These are phyloP conservation scores for Dendrocincla tyrannina DNA, from an alignment of 2,797 vertebrate genomes.

Conservation along the genomic window DNA sequence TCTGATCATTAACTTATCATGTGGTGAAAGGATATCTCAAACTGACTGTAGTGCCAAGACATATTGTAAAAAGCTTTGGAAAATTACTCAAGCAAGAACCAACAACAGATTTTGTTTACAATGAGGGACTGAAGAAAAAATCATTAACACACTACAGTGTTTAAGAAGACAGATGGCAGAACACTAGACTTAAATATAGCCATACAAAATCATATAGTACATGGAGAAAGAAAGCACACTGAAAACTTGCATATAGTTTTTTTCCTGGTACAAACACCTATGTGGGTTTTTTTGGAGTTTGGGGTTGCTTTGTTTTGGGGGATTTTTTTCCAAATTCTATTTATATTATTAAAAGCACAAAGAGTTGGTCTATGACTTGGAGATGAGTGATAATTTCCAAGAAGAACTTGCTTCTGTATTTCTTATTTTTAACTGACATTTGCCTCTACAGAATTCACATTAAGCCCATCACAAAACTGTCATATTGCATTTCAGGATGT, in stretches of 20 bases:
- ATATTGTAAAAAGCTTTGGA: background rate
- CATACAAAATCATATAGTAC: background rate
- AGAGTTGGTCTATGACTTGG: background rate
- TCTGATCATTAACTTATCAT: conserved; percentile 16
- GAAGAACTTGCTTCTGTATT: background rate
- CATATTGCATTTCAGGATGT: background rate
- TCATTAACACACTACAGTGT: background rate
- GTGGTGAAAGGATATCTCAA: background rate
- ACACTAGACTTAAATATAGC: background rate
- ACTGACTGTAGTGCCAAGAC: conserved; percentile 1
- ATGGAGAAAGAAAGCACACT: background rate
- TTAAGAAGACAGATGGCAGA: conserved; percentile 52
- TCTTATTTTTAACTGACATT: background rate
- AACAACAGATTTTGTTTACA: conserved; percentile 59
- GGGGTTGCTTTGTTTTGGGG: background rate
- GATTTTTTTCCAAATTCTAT: background rate
- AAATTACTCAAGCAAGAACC: conserved; percentile 34
- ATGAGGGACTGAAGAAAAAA: background rate
- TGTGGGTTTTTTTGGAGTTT: background rate
- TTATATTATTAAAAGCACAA: background rate
- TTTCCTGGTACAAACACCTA: background rate
- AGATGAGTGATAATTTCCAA: background rate
- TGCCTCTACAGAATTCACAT: background rate
- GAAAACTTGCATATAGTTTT: background rate
- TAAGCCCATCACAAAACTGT: background rate